Base-by-base conservation (phyloP, 2,113 vertebrate genomes). In the Sinosuthora webbiana region DNA sequence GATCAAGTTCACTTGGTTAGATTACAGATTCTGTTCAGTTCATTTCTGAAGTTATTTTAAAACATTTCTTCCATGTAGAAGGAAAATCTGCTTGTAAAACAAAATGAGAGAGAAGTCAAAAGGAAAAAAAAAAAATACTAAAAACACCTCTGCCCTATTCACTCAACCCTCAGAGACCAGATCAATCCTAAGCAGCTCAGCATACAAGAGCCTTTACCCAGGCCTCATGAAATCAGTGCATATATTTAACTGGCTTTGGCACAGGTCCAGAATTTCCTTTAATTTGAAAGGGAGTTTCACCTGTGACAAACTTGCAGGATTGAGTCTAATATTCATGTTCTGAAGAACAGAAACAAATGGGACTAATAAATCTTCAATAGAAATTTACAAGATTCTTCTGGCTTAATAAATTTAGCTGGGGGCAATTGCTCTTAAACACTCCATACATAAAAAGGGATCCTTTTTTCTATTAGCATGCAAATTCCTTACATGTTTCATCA, bases 281-380 rank as follows among this genome's bases (percentile, higher is more conserved):
- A 55, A 89, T 92, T 24, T 91, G 47, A 71, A 87, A 73, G 20
- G 10, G 69, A 92, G 20, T 84, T 83, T 67, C 73, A 95, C 89
- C 89, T 92, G 89, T 31, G 76, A 96, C 60, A 87, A 97, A 96
- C 93, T 49, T 57, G 35, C 47, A 81, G 39, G 52, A 70, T 14
- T 81, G 65, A 93, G 60, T 75, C 92, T 94, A 95, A 95, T 95
- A 98, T 96, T 97, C 39, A 64, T 95, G 69, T 63, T 89, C 60
- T 56, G 81, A 97, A 97, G 95, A 98, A 96, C 94, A 96, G 84
- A 88, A 98, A 98, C 97, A 98, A 98, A 98, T 97, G 98, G 97
- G 97, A 98, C 98, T 97, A 98, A 98, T 98, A 98, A 98, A 97
- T 94, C 93, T 96, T 97, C 98, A 98, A 95, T 71, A 96, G 94